Base-by-base conservation (phyloP, 2,797 vertebrate genomes). In the Muscicapa comitata region DNA sequence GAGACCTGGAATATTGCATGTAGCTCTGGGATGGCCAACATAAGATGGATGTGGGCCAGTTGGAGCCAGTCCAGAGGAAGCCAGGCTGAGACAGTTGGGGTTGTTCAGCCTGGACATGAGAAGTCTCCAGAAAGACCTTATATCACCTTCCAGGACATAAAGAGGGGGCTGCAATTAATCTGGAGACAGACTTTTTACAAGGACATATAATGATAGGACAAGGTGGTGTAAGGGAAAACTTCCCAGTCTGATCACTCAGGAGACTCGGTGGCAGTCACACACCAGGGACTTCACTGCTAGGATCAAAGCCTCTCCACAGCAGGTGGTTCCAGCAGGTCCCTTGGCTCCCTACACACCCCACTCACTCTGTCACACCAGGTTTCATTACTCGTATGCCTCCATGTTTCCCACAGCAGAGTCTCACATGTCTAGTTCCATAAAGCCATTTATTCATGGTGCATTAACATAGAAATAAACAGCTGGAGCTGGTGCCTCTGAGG, bases 61-160 rank as follows among this genome's bases (percentile, higher is more conserved):
- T 18, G 12, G 20, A 54, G 11, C 8, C 9, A 26, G 25, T 35
- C 29, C 24, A 26, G 55, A 40, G 48, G 29, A 35, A 54, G 25
- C 25, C 2, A 1, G 24, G 16, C 11, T 68, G 45, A 29, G 54
- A 25, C 16, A 20, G 3, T 0, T 17, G 29, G 17, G 14, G 1
- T 18, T 48, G 31, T 9, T 62, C 35, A 62, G 7, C 20, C 20
- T 62, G 63, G 29, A 25, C 11, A 31, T 0, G 1, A 48, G 55
- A 33, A 21, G 13, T 8, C 20, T 61, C 25, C 25, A 40, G 20
- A 68, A 20, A 62, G 5, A 42, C 9, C 17, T 48, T 13, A 6
- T 9, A 23, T 21, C 20, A 6, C 20, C 29, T 62, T 33, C 29
- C 13, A 40, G 29, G 11, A 10, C 13, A 40, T 55, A 10, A 54